phyloP scores from a whole-genome alignment of 2,113 vertebrate genomes.

The Scortum barcoo region DNA sequence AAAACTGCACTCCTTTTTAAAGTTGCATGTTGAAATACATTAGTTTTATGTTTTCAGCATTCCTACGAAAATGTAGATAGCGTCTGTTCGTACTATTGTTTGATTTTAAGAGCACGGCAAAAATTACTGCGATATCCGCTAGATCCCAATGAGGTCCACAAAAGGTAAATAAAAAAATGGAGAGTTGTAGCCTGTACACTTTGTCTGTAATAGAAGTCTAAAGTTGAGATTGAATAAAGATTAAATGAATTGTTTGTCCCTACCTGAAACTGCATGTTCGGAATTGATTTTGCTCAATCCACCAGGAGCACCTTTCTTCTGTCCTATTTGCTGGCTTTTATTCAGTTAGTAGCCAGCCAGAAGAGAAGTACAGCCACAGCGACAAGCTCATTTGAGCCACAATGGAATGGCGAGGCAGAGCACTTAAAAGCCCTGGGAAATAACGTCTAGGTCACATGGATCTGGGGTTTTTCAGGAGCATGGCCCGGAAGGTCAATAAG shows the following conservation, averaged over 20 bases:
- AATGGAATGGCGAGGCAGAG: conserved; percentile 45
- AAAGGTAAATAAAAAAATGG: conserved; percentile 6
- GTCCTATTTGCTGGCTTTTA: conserved; percentile 49
- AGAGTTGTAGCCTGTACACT: no score
- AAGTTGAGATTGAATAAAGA: conserved; percentile 47
- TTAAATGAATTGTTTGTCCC: conserved; percentile 49
- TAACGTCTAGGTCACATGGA: conserved; percentile 60
- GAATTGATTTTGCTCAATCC: conserved; percentile 47
- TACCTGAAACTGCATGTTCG: conserved; percentile 50
- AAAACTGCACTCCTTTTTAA: no score
- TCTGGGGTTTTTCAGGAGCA: conserved; percentile 49
- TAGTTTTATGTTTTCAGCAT: not conserved
- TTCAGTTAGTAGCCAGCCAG: conserved; percentile 46
- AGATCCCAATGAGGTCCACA: conserved; percentile 1
- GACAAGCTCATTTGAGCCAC: conserved; percentile 68
- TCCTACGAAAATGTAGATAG: not conserved
- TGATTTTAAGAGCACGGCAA: not conserved
- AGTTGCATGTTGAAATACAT: no score
- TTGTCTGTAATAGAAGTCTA: conserved; percentile 39
- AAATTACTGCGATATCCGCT: not conserved
- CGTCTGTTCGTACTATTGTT: not conserved
- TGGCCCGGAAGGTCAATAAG: conserved; percentile 73
- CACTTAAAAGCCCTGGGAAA: conserved; percentile 73
- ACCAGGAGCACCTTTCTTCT: conserved; percentile 32
- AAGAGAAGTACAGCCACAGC: conserved; percentile 35